Evolutionary conservation across 2,113 vertebrate species (phyloP), one percentile per base, ranked within the genome.

Genomic region (Cranoglanis bouderius): DNA sequence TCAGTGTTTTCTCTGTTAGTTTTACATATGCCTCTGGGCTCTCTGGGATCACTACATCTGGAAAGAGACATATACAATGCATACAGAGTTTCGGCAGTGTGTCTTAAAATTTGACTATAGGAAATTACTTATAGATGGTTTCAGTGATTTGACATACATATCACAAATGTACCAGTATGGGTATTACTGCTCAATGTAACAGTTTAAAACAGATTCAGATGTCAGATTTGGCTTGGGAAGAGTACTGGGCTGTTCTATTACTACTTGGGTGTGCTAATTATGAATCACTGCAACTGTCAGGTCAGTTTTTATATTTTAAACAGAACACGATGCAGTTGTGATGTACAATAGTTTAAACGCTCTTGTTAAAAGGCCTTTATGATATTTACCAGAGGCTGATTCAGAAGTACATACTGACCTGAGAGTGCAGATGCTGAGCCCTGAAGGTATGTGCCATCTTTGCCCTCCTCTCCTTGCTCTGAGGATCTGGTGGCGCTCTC

Each of bases 41-140:
- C 95, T 98, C 98, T 70, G 98, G 96, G 91, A 99, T 98, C 95
- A 96, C 96, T 97, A 98, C 93, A 96, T 98, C 97, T 99, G 98
- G 89, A 97, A 97, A 96, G 94, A 98, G 95, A 97, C 95, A 95
- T 97, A 92, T 94, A 96, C 83, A 96, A 82, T 81, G 55, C 90
- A 82, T 92, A 94, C 93, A 93, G 88, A 94, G 70, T 93, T 88
- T 49, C 38, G 88, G 75, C 3, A 87, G 46, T 32, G 43, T 80
- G 21, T 86, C 83, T 70, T 74, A 72, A 65, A 65, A 75, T 88
- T 51, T 29, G 8, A 43, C 84, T 67, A 40, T 57, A 74, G 80
- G 81, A 75, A 49, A 75, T 84, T 40, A 61, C 35, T 43, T 10
- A 78, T 14, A 78, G 24, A 49, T 57, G 49, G 2, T 29, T 86